Conservation (phyloP, 1,140 invertebrate species). For the Drosophila micromelanica region DNA sequence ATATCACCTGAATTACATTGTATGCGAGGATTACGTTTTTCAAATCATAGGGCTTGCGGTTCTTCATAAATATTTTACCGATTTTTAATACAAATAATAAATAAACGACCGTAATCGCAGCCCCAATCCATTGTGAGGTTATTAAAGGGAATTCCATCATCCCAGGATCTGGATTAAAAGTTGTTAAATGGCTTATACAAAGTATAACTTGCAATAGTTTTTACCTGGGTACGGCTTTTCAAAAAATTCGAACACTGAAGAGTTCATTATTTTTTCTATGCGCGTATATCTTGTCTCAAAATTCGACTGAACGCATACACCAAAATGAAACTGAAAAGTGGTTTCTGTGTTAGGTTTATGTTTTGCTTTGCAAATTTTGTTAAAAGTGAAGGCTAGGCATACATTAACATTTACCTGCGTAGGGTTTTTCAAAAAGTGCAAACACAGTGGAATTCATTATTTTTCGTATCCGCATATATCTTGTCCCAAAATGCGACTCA, state of each 20-base stretch:
- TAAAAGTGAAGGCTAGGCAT: no score
- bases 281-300: no score
- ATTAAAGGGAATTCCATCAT: not conserved
- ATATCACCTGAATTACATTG: conserved; percentile 88
- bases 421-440: not conserved
- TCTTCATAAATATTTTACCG: conserved; percentile 92
- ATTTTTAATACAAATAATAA: conserved; percentile 87
- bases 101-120: conserved; percentile 89
- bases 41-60: conserved; percentile 91
- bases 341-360: no score
- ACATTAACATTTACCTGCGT: no score
- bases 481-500: no score
- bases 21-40: conserved; percentile 90
- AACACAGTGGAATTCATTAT: conserved; percentile 26
- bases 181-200: no score
- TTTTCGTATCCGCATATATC: no score
- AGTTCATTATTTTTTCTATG: conserved; percentile 18
- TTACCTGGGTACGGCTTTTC: conserved; percentile 22
- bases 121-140: not conserved
- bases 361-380: no score
- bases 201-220: not conserved
- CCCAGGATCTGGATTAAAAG: conserved; percentile 13
- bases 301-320: no score
- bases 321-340: no score
- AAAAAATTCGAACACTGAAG: not conserved